Evolutionary conservation across 2,888 invertebrate species (phyloP).

Genomic region (Stomorhina lunata): DNA sequence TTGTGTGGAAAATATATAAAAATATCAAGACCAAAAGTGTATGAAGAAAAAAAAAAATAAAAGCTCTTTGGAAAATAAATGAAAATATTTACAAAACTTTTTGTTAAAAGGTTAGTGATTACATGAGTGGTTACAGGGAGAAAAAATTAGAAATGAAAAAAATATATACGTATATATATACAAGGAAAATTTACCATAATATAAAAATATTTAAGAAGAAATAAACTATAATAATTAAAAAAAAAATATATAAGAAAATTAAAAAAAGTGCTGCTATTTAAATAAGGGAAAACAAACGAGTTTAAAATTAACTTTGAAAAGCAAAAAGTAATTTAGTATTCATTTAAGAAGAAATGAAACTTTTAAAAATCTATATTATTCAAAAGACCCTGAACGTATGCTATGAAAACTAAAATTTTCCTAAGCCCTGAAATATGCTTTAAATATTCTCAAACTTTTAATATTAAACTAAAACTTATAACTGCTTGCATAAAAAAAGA

Average conservation of each 20-base stretch:
- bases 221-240: too few relatives aligned
- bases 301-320: not conserved
- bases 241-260: too few relatives aligned
- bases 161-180: not conserved
- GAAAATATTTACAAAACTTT: slow-evolving; percentile 47
- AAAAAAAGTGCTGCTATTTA: too few relatives aligned
- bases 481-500: not conserved
- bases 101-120: slow-evolving; percentile 60
- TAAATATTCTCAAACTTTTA: not conserved
- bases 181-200: not conserved
- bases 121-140: slow-evolving; percentile 55
- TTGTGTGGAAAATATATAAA: not conserved
- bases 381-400: slow-evolving; percentile 61
- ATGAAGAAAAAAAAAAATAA: slow-evolving; percentile 2
- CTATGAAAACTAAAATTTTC: slow-evolving; percentile 46
- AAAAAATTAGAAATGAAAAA: not conserved
- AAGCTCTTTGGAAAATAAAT: slow-evolving; percentile 32
- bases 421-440: slow-evolving; percentile 42
- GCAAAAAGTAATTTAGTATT: not conserved
- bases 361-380: slow-evolving; percentile 25
- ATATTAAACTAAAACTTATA: not conserved
- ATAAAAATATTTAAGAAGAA: not conserved
- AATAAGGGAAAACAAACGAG: too few relatives aligned
- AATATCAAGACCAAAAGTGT: slow-evolving; percentile 18
- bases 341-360: not conserved